Evolutionary conservation across 1,140 invertebrate genomes (phyloP).

Genomic region (Sipha flava): DNA sequence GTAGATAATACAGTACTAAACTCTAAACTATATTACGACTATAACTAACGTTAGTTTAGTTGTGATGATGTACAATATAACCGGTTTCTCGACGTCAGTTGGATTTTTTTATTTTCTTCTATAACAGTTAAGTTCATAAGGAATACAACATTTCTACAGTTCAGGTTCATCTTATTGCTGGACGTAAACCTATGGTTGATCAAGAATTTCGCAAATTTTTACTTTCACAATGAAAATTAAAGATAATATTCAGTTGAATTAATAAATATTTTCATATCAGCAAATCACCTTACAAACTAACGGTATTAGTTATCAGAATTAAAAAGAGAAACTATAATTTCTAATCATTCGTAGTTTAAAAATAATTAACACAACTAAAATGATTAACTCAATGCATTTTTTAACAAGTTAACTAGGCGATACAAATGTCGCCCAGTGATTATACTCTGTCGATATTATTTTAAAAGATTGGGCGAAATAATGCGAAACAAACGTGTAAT

Average conservation of each 20-base stretch:
- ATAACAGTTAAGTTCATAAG: background rate
- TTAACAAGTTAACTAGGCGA: too few relatives aligned
- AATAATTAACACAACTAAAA: too few relatives aligned
- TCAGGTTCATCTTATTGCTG: background rate
- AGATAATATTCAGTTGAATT: background rate
- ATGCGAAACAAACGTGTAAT: too few relatives aligned
- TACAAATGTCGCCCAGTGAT: too few relatives aligned
- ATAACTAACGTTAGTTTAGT: background rate
- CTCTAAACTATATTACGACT: background rate
- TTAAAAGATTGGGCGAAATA: too few relatives aligned
- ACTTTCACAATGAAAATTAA: background rate
- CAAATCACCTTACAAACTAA: background rate
- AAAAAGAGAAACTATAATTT: too few relatives aligned
- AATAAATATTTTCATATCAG: background rate
- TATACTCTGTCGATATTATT: too few relatives aligned
- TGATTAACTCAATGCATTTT: too few relatives aligned
- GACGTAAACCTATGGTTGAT: background rate
- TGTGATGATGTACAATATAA: slow-evolving; percentile 5
- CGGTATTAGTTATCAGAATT: background rate
- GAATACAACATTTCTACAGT: background rate
- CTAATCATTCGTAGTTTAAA: too few relatives aligned
- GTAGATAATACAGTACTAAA: background rate
- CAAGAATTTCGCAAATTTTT: background rate
- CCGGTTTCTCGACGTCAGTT: background rate
- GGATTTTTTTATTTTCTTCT: background rate